A percentile compares a stretch with the other conserved stretches of the same genome.
Conservation (phyloP, 35 echinoderm and acorn worm species). For the Diadema setosum region DNA sequence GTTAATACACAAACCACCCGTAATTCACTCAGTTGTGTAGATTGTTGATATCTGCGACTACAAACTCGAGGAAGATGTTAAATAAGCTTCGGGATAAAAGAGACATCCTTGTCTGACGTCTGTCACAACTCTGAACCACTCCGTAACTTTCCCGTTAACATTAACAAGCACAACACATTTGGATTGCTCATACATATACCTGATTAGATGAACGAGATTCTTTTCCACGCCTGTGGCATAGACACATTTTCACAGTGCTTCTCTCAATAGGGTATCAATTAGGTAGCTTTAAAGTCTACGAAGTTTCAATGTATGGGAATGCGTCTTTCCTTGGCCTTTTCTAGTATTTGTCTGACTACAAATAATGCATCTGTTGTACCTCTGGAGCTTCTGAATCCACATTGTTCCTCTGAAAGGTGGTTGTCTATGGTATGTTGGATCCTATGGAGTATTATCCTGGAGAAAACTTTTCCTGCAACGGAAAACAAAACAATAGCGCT, state of each 20-base stretch:
- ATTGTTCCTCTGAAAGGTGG: neutral
- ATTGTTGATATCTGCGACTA: neutral
- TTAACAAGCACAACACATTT: conserved; percentile 17
- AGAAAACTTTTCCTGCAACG: neutral
- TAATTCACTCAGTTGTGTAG: neutral
- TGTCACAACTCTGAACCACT: neutral
- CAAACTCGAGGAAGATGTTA: conserved; percentile 39
- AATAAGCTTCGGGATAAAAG: conserved; percentile 9
- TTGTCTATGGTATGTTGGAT: neutral
- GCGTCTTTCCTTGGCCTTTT: too few species aligned
- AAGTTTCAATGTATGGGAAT: too few species aligned
- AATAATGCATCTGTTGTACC: too few species aligned
- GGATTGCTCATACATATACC: neutral
- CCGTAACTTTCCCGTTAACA: neutral
- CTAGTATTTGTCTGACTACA: too few species aligned
- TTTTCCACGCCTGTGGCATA: neutral
- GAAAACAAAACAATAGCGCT: conserved; percentile 10
- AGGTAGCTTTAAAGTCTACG: neutral
- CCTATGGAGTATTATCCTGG: conserved; percentile 2
- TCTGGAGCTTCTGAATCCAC: conserved; percentile 18
- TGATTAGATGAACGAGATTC: neutral
- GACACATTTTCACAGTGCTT: conserved; percentile 13
- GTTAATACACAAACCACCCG: neutral
- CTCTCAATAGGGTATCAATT: neutral
- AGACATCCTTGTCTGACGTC: neutral